Evolutionary conservation across 2,888 invertebrate species (phyloP), one percentile per base, ranked within the genome.

Genomic region (Metacarcinus magister): DNA sequence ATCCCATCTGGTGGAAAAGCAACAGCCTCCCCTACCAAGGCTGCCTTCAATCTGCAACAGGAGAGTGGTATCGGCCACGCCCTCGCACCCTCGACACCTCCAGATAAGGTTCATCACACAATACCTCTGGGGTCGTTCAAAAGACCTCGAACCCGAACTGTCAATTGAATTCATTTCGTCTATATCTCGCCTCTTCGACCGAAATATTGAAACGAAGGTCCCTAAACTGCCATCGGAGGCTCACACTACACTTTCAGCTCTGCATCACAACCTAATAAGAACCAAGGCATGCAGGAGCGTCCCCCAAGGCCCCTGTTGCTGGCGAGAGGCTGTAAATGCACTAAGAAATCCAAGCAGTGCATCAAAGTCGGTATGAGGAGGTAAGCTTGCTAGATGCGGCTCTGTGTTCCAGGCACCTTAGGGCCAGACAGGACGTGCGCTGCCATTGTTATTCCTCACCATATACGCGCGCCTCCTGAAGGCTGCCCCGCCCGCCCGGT

Each of bases 401-500:
- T 44, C 60, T 95, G 39, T n/a, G 93, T 48, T 32, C 67, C 19
- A 23, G 75, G 89, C 67, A 44, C 46, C 91, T 43, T 94, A 93
- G 87, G 94, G 94, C 54, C 44, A 43, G 60, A 39, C 67, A 67
- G 13, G n/a, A 75, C 28, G 48, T 28, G 32, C 92, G n/a, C 32
- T 19, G 23, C 91, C 94, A 94, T 94, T 94, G 95, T 94, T 95
- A 95, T 95, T 94, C 95, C 67, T 91, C 46, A 75, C 95, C 95
- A 95, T 94, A 94, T 95, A 94, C 48, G 95, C 48, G 39, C 43
- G 94, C 43, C 91, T 48, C 94, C 94, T 93, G 91, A 93, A 93
- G 95, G 94, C 95, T 90, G 94, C 95, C 95, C 95, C 95, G 94
- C 95, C 95, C 95, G 94, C 95, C 95, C 94, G 94, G 95, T 94